phyloP scores from a whole-genome alignment of 2,797 vertebrate genomes.

The Sebastiscus albofasciatus region DNA sequence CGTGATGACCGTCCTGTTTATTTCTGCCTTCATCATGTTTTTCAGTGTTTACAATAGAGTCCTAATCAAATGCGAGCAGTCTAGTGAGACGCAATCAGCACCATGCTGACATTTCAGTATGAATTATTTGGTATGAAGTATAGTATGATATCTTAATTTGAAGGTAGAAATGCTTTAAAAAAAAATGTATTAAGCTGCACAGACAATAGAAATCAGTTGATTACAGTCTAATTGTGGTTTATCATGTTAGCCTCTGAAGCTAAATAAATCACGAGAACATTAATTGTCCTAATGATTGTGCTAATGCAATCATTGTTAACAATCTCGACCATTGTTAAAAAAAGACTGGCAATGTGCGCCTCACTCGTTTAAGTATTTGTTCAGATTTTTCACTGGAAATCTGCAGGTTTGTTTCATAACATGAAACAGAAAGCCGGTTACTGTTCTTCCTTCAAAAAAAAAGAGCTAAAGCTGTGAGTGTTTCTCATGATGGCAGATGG shows the following conservation, averaged over 20 bases:
- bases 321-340: background rate
- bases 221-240: constrained; percentile 16
- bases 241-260: background rate
- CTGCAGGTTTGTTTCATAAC: background rate
- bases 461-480: background rate
- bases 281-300: background rate
- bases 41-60: constrained; percentile 34
- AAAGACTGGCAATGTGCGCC: background rate
- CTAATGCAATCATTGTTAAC: background rate
- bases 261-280: constrained; percentile 37
- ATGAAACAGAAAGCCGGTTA: background rate
- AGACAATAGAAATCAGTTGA: constrained; percentile 27
- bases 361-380: background rate
- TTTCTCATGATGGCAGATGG: constrained; percentile 27
- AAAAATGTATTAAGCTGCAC: background rate
- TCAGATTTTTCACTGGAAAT: background rate
- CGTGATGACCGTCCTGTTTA: constrained; percentile 13
- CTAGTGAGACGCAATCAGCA: constrained; percentile 6
- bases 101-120: constrained; percentile 23
- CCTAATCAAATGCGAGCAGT: constrained; percentile 27
- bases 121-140: background rate
- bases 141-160: background rate
- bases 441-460: background rate
- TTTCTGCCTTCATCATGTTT: constrained; percentile 28
- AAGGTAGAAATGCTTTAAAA: background rate